A percentile compares a stretch with the other conserved stretches of the same genome.
phyloP scores from a whole-genome alignment of 2,113 vertebrate species.

The Xiphophorus couchianus region DNA sequence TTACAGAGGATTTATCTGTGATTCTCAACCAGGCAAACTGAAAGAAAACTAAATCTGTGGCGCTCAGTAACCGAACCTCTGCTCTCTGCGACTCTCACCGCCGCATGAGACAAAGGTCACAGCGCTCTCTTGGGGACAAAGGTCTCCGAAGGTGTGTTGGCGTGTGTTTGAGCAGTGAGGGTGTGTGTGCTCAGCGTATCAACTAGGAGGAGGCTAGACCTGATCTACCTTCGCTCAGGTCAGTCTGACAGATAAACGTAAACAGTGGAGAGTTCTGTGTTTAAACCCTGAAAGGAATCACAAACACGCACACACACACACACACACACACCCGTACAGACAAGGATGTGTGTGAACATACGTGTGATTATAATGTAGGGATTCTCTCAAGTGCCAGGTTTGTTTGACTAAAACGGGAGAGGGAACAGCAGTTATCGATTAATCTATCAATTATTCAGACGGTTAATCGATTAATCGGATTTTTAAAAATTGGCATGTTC shows the following conservation, averaged over 20 bases:
- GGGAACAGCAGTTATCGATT: slow-evolving; percentile 4
- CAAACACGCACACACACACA: slow-evolving; percentile 12
- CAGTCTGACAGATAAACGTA: slow-evolving; percentile 62
- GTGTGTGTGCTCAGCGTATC: slow-evolving; percentile 53
- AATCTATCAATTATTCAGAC: too few relatives aligned
- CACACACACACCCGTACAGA: slow-evolving; percentile 3
- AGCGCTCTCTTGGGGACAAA: slow-evolving; percentile 32
- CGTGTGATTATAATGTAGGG: slow-evolving; percentile 19
- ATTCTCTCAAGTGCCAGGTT: slow-evolving; percentile 29
- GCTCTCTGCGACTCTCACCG: not conserved
- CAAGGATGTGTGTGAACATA: too few relatives aligned
- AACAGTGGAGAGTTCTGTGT: slow-evolving; percentile 56
- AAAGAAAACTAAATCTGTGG: not conserved
- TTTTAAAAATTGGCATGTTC: too few relatives aligned
- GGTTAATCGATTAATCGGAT: too few relatives aligned
- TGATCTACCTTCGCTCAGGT: slow-evolving; percentile 61
- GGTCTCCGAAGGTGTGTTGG: slow-evolving; percentile 49
- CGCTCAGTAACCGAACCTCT: slow-evolving; percentile 1
- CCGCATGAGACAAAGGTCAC: slow-evolving; percentile 51
- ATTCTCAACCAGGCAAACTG: not conserved
- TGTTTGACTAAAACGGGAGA: slow-evolving; percentile 44
- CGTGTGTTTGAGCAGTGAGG: slow-evolving; percentile 22
- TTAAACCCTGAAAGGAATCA: slow-evolving; percentile 48
- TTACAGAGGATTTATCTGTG: not conserved
- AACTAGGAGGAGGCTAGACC: slow-evolving; percentile 35